Evolutionary conservation across 2,797 vertebrate genomes (phyloP), one percentile per base, ranked within the genome.

Genomic region (Esox lucius): DNA sequence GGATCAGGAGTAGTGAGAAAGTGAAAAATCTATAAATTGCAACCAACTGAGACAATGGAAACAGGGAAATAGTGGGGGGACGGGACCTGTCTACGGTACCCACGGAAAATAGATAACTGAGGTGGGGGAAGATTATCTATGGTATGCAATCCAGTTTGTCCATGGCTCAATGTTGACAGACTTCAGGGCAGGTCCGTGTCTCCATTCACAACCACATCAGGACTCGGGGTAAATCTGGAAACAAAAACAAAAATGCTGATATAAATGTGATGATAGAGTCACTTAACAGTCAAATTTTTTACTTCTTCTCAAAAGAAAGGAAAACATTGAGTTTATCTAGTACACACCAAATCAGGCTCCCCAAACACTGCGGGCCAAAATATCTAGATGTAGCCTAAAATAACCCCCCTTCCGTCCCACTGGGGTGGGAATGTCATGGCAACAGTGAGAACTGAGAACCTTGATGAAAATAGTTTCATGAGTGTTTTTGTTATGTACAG

Each of bases 381-480:
- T 28, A 65, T 65, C 13, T 17, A 31, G 17, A 35, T 9, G 64
- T 16, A 31, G 7, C 0, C 16, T 35, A 31, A 65, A 31, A 28
- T 16, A 65, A 31, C 28, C 16, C 64, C 16, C 16, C 64, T 31
- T 65, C 28, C 5, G 5, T 51, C 8, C 46, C 24, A 51, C 26
- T 65, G 15, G 68, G 69, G n/a, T 69, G 42, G n/a, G 46, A 26
- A 28, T 70, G 24, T 39, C 51, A 71, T 71, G 51, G 49, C 70
- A 71, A 71, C 70, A 35, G 31, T 26, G 33, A 59, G 24, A 31
- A 46, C 42, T 26, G n/a, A 71, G 7, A 59, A 19, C 6, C 28
- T 59, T 71, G 69, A 70, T 48, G 51, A 70, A 51, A 31, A 4
- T n/a, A 49, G 16, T 17, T 7, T 59, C 16, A 33, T 31, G 16